These are phyloP conservation scores for Philereme vetulata DNA, from an alignment of 2,888 invertebrate genomes.

Conservation along the genomic window DNA sequence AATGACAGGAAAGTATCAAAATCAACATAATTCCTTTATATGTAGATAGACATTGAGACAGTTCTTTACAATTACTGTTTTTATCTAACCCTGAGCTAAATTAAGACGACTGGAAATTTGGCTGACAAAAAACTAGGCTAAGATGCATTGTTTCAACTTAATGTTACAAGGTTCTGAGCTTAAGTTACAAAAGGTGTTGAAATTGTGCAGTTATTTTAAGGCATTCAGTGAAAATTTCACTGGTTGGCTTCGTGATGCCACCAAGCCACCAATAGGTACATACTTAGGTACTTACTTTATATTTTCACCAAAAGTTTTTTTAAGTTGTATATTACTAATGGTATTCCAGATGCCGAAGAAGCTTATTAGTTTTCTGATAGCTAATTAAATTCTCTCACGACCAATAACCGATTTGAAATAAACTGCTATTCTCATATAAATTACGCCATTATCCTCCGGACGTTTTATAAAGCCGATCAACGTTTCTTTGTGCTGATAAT, in stretches of 20 bases:
- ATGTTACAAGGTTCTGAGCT: conserved; percentile 13
- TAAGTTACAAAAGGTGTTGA: conserved; percentile 1
- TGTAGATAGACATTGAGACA: conserved; percentile 53
- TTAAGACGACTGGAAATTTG: conserved; percentile 45
- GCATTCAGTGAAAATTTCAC: not conserved
- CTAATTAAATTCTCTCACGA: too few species aligned
- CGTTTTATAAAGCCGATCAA: conserved; percentile 57
- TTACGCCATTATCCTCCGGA: conserved; percentile 39
- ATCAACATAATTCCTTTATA: conserved; percentile 57
- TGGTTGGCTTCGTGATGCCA: too few species aligned
- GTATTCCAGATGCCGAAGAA: too few species aligned
- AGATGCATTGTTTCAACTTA: conserved; percentile 12
- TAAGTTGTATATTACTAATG: too few species aligned
- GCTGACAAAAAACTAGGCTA: conserved; percentile 11
- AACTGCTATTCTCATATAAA: conserved; percentile 24
- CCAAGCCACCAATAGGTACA: too few species aligned
- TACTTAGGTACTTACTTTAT: too few species aligned
- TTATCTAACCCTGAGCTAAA: conserved; percentile 60
- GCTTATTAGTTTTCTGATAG: too few species aligned
- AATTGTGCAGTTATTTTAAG: not conserved
- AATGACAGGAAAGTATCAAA: conserved; percentile 29
- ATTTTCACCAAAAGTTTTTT: too few species aligned
- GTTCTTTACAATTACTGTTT: conserved; percentile 48
- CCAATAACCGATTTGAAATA: conserved; percentile 1
- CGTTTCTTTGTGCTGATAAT: conserved; percentile 60